Evolutionary conservation across 1,140 invertebrate genomes (phyloP).

Genomic region (Anoplophora glabripennis): DNA sequence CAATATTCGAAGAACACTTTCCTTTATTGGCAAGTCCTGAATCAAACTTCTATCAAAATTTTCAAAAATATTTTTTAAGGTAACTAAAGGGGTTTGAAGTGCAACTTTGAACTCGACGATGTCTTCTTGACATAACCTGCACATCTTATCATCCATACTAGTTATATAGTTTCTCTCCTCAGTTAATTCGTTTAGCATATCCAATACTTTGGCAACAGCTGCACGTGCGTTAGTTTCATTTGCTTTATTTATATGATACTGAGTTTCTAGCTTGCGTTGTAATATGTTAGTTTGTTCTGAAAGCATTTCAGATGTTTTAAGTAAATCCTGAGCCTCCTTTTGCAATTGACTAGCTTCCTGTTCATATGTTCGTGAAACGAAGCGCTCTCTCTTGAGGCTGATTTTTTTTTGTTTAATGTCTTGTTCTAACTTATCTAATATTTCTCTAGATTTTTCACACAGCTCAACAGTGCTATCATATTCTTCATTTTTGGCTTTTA

Average conservation of each 20-base stretch:
- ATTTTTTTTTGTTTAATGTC: constrained; percentile 17
- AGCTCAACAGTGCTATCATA: constrained; percentile 17
- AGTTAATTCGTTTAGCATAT: constrained; percentile 10
- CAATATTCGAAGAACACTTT: not conserved
- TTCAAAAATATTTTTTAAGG: not conserved
- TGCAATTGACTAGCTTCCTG: constrained; percentile 14
- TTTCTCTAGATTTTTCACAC: constrained; percentile 12
- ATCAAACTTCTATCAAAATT: not conserved
- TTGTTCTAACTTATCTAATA: constrained; percentile 17
- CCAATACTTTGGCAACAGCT: constrained; percentile 1
- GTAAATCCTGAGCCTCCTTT: constrained; percentile 19
- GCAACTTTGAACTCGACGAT: not conserved
- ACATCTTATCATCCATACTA: not conserved
- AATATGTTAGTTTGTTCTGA: constrained; percentile 21
- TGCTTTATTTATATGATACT: constrained; percentile 21
- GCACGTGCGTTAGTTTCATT: constrained; percentile 11
- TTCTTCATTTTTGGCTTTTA: constrained; percentile 11
- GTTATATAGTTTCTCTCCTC: not conserved
- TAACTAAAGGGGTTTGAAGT: not conserved
- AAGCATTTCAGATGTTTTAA: constrained; percentile 20
- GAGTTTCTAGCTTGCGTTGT: constrained; percentile 25
- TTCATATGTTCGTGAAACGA: constrained; percentile 21
- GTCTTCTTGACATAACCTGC: not conserved
- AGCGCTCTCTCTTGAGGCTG: constrained; percentile 23
- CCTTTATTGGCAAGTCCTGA: not conserved